Evolutionary conservation across 1,140 invertebrate genomes (phyloP), one percentile per base, ranked within the genome.

Genomic region (Heterodera schachtii): DNA sequence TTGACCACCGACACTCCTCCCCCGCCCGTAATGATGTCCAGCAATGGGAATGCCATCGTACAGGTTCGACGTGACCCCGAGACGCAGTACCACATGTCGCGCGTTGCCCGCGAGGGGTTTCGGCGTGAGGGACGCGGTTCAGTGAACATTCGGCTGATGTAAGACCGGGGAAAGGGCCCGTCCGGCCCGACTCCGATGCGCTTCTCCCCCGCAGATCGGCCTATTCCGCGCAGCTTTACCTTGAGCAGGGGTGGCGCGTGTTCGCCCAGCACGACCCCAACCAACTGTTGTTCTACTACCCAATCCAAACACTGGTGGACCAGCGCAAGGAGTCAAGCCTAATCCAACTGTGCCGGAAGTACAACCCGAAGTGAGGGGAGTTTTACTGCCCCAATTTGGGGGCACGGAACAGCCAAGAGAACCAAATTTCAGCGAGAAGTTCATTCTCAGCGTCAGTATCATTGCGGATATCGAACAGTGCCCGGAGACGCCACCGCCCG

Each of bases 61-160:
- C 64, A 86, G 85, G 88, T 90, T 41, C 94, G 95, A 86, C 94
- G 95, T 85, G 94, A 96, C 84, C 91, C 93, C 0, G 93, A 93
- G 66, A 94, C 94, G 2, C 90, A 95, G 78, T 93, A 93, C 74
- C 94, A 94, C 85, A 92, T 96, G 57, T 95, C 94, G 47, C 91
- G 93, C 13, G 91, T 95, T 46, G 95, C 94, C 0, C 92, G 94
- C 77, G 92, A 94, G 73, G 95, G 95, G 0, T 94, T 93, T 88
- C 90, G 94, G 0, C 92, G 93, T 0, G 94, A 94, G 81, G 96
- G 96, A 0, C 92, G 94, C n/a, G 96, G 96, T 2, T 94, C 95
- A 9, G 95, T 98, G 16, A 95, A 96, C 88, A 93, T 95, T 76
- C 95, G 88, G 41, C 70, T 89, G 41, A 80, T 84, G 77, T 89